phyloP scores from a whole-genome alignment of 2,113 vertebrate genomes.

The Rhizomys pruinosus region DNA sequence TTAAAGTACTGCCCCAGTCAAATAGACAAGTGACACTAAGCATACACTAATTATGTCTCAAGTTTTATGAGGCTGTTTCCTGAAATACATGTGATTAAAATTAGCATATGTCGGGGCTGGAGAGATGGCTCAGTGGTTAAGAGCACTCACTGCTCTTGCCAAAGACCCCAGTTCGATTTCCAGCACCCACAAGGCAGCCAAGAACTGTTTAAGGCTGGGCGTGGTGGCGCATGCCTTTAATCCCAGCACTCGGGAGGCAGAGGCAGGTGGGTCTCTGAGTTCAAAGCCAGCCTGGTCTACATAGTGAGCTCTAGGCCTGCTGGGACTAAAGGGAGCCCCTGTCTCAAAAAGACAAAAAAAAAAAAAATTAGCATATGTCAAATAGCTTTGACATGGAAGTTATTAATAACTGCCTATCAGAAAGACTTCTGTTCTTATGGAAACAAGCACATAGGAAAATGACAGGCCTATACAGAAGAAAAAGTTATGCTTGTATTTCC shows the following conservation, averaged over 20 bases:
- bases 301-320: too few relatives aligned
- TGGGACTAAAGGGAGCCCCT: too few relatives aligned
- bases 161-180: too few relatives aligned
- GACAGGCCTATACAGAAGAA: not conserved
- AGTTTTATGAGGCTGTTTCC: slow-evolving; percentile 24
- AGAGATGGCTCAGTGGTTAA: too few relatives aligned
- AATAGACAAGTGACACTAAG: slow-evolving; percentile 13
- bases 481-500: not conserved
- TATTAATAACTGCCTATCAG: slow-evolving; percentile 6
- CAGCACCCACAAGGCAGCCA: too few relatives aligned
- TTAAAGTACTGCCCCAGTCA: not conserved
- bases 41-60: not conserved
- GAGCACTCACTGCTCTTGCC: too few relatives aligned
- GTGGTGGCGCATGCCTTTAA: too few relatives aligned
- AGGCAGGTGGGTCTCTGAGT: too few relatives aligned
- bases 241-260: too few relatives aligned
- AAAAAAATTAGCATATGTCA: not conserved
- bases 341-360: slow-evolving; percentile 21
- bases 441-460: slow-evolving; percentile 53
- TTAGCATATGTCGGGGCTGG: not conserved
- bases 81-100: not conserved
- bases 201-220: too few relatives aligned
- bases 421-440: slow-evolving; percentile 26
- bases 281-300: too few relatives aligned
- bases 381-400: not conserved